Base-by-base conservation (phyloP, 1,140 invertebrate genomes). In the Drosophila pachea region DNA sequence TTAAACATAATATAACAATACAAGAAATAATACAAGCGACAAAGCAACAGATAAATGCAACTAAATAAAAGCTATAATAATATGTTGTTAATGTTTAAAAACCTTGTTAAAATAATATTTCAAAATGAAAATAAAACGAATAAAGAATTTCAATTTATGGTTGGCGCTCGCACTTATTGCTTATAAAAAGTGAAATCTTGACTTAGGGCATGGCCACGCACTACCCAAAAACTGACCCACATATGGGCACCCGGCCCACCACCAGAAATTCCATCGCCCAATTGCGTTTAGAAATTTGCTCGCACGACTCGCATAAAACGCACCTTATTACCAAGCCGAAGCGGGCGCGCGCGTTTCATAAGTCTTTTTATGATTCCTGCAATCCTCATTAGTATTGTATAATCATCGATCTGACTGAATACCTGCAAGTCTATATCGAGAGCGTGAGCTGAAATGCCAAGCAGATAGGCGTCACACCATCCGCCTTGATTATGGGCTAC, bases 51-150 rank as follows among this genome's bases (percentile, higher is more conserved):
- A 86, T 84, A 81, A 86, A 66, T 77, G 74, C 81, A 68, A 86
- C 66, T 64, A 86, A 86, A 76, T 76, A 79, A 86, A 84, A 71
- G 68, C 68, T 86, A 73, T 63, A 75, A 75, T 84, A 84, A 77
- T 77, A 86, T 86, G 82, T 86, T 86, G 81, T 86, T 86, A 86
- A 86, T 86, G 81, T 81, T 86, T 74, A 82, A 83, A 86, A 79
- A 86, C 69, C 70, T 86, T 86, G 81, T 86, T 86, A 86, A 86
- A 86, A 86, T 86, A 86, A 83, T 86, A 86, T 86, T 86, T 86
- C 77, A 75, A 86, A 84, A 78, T 84, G 81, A 79, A 86, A 86
- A 43, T 7, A 86, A 76, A 61, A 81, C 59, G 43, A 63, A 77
- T 52, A 56, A 53, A 73, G 36, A 84, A 75, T 43, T 58, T 59